These are phyloP conservation scores for Agrochola lota DNA, from an alignment of 2,888 invertebrate genomes.

Conservation along the genomic window DNA sequence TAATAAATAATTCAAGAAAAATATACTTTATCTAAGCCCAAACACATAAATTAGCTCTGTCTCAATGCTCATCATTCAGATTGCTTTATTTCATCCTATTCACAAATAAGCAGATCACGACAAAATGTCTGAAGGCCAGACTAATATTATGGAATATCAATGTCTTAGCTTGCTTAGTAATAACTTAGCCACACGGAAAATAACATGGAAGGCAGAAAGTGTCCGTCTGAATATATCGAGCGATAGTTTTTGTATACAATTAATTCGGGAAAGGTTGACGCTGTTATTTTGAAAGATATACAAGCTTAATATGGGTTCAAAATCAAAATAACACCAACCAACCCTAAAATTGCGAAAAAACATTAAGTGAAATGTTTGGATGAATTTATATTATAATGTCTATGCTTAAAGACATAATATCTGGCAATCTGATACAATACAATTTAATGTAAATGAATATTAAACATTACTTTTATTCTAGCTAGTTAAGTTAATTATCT, in stretches of 20 bases:
- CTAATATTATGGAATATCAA: slow-evolving; percentile 30
- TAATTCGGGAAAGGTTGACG: too few relatives aligned
- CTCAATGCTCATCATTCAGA: slow-evolving; percentile 32
- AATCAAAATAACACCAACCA: too few relatives aligned
- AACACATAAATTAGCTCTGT: slow-evolving; percentile 36
- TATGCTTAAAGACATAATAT: too few relatives aligned
- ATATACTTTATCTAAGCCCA: not conserved
- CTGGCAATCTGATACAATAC: not conserved
- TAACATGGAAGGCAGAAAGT: slow-evolving; percentile 11
- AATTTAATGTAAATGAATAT: not conserved
- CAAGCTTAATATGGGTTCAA: not conserved
- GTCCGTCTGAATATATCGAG: not conserved
- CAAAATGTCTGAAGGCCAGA: slow-evolving; percentile 46
- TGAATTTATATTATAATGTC: too few relatives aligned
- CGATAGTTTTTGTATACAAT: not conserved
- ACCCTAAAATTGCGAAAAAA: not conserved
- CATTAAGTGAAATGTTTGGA: not conserved
- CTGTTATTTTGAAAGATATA: not conserved
- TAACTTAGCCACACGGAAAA: slow-evolving; percentile 34
- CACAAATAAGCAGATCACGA: slow-evolving; percentile 26
- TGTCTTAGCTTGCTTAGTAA: slow-evolving; percentile 33
- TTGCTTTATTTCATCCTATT: slow-evolving; percentile 21
- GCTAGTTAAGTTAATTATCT: not conserved
- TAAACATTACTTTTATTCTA: slow-evolving; percentile 6
- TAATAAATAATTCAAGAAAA: too few relatives aligned